Percentiles rank a stretch among this genome's conserved stretches.
phyloP scores from a whole-genome alignment of 1,140 invertebrate species.

The Laupala kohalensis region DNA sequence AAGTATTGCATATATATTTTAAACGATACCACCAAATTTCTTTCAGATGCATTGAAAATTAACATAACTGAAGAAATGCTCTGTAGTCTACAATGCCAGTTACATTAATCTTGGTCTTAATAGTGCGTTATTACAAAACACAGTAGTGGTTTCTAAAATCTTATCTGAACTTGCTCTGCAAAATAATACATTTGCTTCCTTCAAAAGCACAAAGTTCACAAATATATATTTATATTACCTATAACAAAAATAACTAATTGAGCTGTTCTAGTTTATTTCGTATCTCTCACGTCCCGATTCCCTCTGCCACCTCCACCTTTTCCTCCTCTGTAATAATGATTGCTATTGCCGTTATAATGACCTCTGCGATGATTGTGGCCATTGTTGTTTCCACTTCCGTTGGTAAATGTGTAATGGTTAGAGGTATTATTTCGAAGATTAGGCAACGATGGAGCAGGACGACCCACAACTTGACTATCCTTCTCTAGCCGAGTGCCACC shows the following conservation, averaged over 20 bases:
- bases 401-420: neutral
- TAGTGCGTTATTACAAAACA: neutral
- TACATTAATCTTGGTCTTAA: neutral
- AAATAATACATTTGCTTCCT: neutral
- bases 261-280: neutral
- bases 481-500: constrained; percentile 4
- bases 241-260: neutral
- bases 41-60: neutral
- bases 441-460: constrained; percentile 9
- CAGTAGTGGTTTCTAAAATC: neutral
- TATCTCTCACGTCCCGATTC: neutral
- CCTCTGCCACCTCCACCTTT: constrained; percentile 11
- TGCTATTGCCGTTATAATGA: constrained; percentile 9
- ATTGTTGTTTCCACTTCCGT: constrained; percentile 1
- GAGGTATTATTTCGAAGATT: constrained; percentile 10
- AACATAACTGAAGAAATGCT: neutral
- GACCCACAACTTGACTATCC: constrained; percentile 10
- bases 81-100: neutral
- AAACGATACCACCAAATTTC: neutral
- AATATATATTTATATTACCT: neutral
- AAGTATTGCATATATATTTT: neutral
- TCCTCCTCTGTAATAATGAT: constrained; percentile 10
- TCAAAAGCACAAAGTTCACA: neutral
- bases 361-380: constrained; percentile 5
- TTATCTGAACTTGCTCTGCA: neutral